Evolutionary conservation across 2,113 vertebrate species (phyloP), one percentile per base, ranked within the genome.

Genomic region (Nibea coibor): DNA sequence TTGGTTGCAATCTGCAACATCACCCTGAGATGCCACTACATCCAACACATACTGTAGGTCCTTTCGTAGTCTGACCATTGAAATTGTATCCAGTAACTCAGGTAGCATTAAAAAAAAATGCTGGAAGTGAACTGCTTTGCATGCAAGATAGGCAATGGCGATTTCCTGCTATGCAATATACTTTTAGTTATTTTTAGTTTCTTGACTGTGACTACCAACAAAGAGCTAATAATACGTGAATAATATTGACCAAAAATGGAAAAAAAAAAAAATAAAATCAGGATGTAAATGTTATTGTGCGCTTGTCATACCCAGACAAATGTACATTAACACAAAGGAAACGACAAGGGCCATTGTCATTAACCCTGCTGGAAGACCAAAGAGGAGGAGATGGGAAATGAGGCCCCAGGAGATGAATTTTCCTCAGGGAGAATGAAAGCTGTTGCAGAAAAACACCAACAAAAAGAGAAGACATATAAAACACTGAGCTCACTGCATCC

Each of bases 381-480:
- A n/a, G 39, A 9, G n/a, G 42, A 76, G 16, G 65, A 62, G 15
- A 17, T 48, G 28, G 28, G 35, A 35, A 53, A 68, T 54, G 39
- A 50, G 51, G 48, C 39, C 54, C 24, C 62, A n/a, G 51, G 47
- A 54, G 62, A 64, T 59, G 20, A 26, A 20, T 53, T 5, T 20
- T 4, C 35, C 68, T 24, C 66, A 19, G 51, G 39, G 22, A 75
- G 53, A 62, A 20, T 35, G 19, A 51, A 57, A 50, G 43, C 17
- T 43, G 17, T 31, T 11, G 17, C n/a, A 50, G 50, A 51, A 64
- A 65, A 65, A 66, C 67, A 61, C 31, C 22, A 71, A 51, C 28
- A 68, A 4, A 47, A 42, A 47, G 1, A 73, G 17, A 66, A 35
- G 19, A 57, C 11, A 39, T n/a, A 45, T 17, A 10, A 51, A 11